Evolutionary conservation across 2,888 invertebrate species (phyloP).

Genomic region (Melanostoma scalare): DNA sequence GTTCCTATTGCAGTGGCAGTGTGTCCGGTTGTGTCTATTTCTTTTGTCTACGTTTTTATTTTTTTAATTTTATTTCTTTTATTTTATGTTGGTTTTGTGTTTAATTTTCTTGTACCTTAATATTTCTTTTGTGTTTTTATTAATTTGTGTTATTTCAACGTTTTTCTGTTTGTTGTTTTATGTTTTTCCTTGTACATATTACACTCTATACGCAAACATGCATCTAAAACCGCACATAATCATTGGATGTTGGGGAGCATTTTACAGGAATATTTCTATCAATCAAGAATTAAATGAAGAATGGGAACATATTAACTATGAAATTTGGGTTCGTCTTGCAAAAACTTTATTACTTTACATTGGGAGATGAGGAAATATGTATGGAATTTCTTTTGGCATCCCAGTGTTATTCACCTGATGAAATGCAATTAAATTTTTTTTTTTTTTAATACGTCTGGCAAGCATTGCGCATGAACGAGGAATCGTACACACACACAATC

Average conservation of each 20-base stretch:
- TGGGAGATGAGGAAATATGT: too few relatives aligned
- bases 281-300: conserved; percentile 79
- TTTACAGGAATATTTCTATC: conserved; percentile 77
- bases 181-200: background rate
- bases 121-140: conserved; percentile 20
- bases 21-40: conserved; percentile 54
- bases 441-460: too few relatives aligned
- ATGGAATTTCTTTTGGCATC: too few relatives aligned
- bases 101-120: conserved; percentile 4
- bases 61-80: conserved; percentile 32
- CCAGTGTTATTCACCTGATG: too few relatives aligned
- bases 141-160: conserved; percentile 26
- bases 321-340: conserved; percentile 80
- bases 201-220: conserved; percentile 17
- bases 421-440: too few relatives aligned
- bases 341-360: background rate
- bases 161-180: conserved; percentile 23
- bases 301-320: conserved; percentile 78
- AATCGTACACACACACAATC: too few relatives aligned
- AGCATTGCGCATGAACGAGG: too few relatives aligned
- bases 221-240: conserved; percentile 69
- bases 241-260: conserved; percentile 75
- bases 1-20: conserved; percentile 56
- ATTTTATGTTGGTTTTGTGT: conserved; percentile 17
- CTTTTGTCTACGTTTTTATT: conserved; percentile 25